Evolutionary conservation across 2,113 vertebrate species (phyloP).

Genomic region (Strigops habroptila): DNA sequence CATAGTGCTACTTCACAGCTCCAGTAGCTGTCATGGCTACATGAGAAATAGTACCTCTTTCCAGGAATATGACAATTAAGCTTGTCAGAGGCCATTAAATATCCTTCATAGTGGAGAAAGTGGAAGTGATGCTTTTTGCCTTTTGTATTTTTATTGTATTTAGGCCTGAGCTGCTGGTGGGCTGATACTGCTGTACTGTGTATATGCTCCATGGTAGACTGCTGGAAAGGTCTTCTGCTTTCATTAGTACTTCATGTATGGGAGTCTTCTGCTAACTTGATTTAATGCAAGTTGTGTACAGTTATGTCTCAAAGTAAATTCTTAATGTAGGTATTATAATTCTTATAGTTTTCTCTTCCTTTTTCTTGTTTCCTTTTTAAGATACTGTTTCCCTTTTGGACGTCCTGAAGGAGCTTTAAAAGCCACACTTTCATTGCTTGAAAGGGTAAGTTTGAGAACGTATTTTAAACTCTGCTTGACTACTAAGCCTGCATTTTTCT

Average conservation of each 20-base stretch:
- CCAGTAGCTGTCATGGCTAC: neutral
- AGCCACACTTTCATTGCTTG: conserved; percentile 94
- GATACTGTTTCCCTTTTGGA: conserved; percentile 98
- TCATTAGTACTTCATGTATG: neutral
- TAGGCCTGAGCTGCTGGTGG: neutral
- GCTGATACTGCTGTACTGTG: neutral
- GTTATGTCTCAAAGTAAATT: neutral
- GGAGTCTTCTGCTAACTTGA: neutral
- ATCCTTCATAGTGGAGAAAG: neutral
- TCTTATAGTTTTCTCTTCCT: neutral
- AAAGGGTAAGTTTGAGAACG: conserved; percentile 81
- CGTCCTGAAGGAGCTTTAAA: conserved; percentile 97
- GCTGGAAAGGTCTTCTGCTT: neutral
- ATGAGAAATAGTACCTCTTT: neutral
- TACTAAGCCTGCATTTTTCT: neutral
- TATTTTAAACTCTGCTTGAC: neutral
- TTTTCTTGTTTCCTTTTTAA: conserved; percentile 51
- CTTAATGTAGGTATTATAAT: neutral
- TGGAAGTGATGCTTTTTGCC: neutral
- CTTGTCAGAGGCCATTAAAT: neutral
- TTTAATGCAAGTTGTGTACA: neutral
- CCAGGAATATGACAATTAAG: neutral
- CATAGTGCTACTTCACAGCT: neutral
- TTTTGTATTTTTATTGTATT: neutral
- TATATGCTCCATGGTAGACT: neutral